Percentiles rank a stretch among this genome's conserved stretches.
Evolutionary conservation across 1,140 invertebrate genomes (phyloP).

Genomic region (Zophobas morio): DNA sequence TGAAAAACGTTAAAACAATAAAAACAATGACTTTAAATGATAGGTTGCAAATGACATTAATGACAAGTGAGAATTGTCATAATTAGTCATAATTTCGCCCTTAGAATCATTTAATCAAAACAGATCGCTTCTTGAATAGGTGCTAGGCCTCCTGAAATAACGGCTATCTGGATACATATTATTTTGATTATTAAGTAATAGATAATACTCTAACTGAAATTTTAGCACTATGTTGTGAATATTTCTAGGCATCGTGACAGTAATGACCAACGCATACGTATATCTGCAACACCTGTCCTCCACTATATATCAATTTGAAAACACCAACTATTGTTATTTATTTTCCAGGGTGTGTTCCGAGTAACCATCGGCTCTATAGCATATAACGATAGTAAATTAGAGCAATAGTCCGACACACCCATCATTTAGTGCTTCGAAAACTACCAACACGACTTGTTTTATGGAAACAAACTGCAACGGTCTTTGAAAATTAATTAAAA

Average conservation of each 20-base stretch:
- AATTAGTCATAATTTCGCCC: too few relatives aligned
- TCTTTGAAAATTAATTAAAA: constrained; percentile 34
- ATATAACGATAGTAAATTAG: constrained; percentile 31
- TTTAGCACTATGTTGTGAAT: not conserved
- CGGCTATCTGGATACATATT: too few relatives aligned
- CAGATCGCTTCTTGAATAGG: too few relatives aligned
- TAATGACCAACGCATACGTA: not conserved
- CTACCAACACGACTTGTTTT: not conserved
- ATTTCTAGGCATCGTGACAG: not conserved
- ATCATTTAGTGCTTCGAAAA: not conserved
- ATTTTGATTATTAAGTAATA: too few relatives aligned
- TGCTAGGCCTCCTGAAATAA: too few relatives aligned
- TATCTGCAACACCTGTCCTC: not conserved
- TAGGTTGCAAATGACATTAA: too few relatives aligned
- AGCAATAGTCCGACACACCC: constrained; percentile 10
- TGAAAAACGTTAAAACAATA: too few relatives aligned
- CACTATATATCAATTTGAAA: constrained; percentile 9
- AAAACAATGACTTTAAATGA: too few relatives aligned
- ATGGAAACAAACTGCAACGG: not conserved
- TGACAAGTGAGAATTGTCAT: too few relatives aligned
- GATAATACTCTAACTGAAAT: too few relatives aligned
- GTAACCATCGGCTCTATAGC: constrained; percentile 5
- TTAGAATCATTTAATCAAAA: too few relatives aligned
- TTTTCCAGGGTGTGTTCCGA: constrained; percentile 9
- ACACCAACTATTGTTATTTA: constrained; percentile 32